Conservation (phyloP, 2,113 vertebrate genomes). For the Mellivora capensis region DNA sequence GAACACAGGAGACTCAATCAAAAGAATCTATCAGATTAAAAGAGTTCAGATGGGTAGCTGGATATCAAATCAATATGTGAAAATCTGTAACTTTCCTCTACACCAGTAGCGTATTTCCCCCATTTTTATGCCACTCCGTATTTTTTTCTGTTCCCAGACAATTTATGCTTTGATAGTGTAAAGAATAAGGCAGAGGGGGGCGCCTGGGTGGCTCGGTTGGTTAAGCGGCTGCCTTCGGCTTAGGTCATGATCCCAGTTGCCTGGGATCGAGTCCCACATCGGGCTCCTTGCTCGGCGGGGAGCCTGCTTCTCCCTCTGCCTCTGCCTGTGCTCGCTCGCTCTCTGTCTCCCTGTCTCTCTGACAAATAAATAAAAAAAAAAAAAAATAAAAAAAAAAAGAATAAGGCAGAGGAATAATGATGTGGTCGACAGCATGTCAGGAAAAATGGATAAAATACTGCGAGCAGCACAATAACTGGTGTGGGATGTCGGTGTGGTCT, state of each 20-base stretch:
- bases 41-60: neutral
- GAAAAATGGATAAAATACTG: neutral
- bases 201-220: too few relatives aligned
- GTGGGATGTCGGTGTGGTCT: fast-evolving
- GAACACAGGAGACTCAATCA: neutral
- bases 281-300: too few relatives aligned
- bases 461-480: neutral
- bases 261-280: too few relatives aligned
- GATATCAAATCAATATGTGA: neutral
- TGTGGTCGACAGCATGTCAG: fast-evolving
- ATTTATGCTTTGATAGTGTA: neutral
- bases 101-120: neutral
- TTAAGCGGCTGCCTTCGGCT: too few relatives aligned
- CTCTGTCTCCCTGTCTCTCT: too few relatives aligned
- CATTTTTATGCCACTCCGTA: neutral
- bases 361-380: too few relatives aligned
- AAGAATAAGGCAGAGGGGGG: neutral
- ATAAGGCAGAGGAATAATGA: neutral
- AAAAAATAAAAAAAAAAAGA: too few relatives aligned
- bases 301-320: too few relatives aligned
- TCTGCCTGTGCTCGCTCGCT: too few relatives aligned
- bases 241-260: too few relatives aligned
- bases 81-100: neutral
- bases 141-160: neutral
- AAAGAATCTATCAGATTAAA: neutral